A percentile compares a stretch with the other conserved stretches of the same genome.
Conservation (phyloP, 2,888 invertebrate species). For the Macrophya alboannulata region DNA sequence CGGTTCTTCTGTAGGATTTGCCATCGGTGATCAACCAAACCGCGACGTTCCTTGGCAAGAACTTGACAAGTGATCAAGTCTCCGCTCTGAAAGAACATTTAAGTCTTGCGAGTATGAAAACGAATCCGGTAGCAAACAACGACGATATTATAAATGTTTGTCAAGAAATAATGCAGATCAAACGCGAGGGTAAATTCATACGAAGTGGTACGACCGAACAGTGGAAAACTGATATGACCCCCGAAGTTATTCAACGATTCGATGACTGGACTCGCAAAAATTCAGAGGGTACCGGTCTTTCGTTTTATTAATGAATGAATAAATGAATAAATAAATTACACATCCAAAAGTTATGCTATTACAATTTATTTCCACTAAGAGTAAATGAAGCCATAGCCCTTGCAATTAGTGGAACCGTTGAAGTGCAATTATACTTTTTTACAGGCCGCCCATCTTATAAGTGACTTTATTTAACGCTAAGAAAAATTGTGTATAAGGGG, state of each 20-base stretch:
- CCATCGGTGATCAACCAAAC: conserved; percentile 78
- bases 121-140: conserved; percentile 83
- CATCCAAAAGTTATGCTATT: neutral
- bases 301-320: neutral
- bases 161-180: conserved; percentile 74
- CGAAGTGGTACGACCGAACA: conserved; percentile 80
- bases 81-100: conserved; percentile 79
- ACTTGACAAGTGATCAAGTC: conserved; percentile 74
- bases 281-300: conserved; percentile 70
- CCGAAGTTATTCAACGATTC: conserved; percentile 77
- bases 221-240: conserved; percentile 77
- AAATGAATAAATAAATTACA: neutral
- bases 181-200: conserved; percentile 79
- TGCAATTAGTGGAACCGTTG: no score
- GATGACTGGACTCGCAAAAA: conserved; percentile 79
- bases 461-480: neutral
- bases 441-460: no score
- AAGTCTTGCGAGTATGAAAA: conserved; percentile 82
- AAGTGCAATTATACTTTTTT: no score
- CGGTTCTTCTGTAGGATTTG: conserved; percentile 76
- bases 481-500: neutral
- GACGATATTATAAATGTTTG: conserved; percentile 76
- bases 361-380: neutral
- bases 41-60: conserved; percentile 78
- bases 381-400: no score